phyloP scores from a whole-genome alignment of 2,888 invertebrate species.

The Temnothorax unifasciatus region DNA sequence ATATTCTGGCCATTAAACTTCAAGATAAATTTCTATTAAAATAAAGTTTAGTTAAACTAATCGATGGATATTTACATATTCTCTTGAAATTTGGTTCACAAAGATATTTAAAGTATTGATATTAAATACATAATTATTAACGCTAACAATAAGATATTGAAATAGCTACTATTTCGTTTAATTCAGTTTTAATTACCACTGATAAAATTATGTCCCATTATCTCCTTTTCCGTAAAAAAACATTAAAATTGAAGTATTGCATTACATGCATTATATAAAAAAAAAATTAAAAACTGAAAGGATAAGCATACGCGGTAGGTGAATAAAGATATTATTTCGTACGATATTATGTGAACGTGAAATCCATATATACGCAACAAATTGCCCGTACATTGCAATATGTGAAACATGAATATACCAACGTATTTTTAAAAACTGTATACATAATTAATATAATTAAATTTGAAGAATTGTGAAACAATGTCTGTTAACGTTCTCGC shows the following conservation, averaged over 20 bases:
- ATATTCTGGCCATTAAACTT: background rate
- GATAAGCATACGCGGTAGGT: background rate
- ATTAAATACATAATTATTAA: constrained; percentile 9
- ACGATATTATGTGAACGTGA: background rate
- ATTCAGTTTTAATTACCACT: background rate
- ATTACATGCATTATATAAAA: background rate
- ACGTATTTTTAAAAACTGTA: background rate
- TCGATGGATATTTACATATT: background rate
- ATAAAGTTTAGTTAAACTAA: background rate
- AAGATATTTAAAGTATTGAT: background rate
- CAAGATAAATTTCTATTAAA: constrained; percentile 1
- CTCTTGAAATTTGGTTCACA: background rate
- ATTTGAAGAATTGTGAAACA: background rate
- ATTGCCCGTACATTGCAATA: background rate
- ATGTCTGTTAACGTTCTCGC: background rate
- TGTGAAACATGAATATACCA: constrained; percentile 3
- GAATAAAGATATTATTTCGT: background rate
- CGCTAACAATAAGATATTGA: background rate
- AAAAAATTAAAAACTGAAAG: background rate
- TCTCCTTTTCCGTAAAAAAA: background rate
- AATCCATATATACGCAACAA: background rate
- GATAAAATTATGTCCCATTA: background rate
- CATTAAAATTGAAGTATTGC: background rate
- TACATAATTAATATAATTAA: background rate
- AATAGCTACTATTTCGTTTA: background rate